These are phyloP conservation scores for Tillus elongatus DNA, from an alignment of 2,888 invertebrate genomes.

Conservation along the genomic window DNA sequence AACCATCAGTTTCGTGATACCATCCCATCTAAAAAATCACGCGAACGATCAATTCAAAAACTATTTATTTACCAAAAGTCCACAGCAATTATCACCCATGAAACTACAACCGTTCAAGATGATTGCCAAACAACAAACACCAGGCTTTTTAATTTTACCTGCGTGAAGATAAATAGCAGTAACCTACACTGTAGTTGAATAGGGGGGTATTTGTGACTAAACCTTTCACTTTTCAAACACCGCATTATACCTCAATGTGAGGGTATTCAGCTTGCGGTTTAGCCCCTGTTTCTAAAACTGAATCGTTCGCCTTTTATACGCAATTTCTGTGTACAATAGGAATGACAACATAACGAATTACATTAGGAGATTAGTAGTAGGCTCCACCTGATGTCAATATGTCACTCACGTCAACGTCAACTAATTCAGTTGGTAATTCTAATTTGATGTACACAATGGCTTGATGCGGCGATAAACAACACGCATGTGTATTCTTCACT, in stretches of 20 bases:
- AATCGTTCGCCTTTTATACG: slow-evolving; percentile 33
- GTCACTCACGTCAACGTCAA: slow-evolving; percentile 26
- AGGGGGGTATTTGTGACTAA: slow-evolving; percentile 27
- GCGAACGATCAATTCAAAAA: too few species aligned
- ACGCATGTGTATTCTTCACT: too few species aligned
- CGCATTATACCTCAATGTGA: slow-evolving; percentile 16
- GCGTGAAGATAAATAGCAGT: slow-evolving; percentile 25
- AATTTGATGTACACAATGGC: too few species aligned
- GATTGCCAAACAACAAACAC: slow-evolving; percentile 23
- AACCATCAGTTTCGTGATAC: too few species aligned
- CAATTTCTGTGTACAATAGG: slow-evolving; percentile 31
- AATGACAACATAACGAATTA: slow-evolving; percentile 40
- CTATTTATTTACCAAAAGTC: too few species aligned
- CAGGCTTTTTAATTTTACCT: slow-evolving; percentile 23
- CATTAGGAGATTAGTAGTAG: slow-evolving; percentile 39
- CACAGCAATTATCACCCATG: too few species aligned
- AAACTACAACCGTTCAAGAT: slow-evolving; percentile 17
- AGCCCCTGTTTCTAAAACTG: slow-evolving; percentile 29
- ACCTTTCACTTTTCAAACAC: slow-evolving; percentile 17
- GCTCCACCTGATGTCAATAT: slow-evolving; percentile 34
- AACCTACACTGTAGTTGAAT: slow-evolving; percentile 22
- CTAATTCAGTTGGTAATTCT: too few species aligned
- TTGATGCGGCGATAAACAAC: too few species aligned
- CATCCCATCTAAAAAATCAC: too few species aligned
- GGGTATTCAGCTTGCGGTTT: slow-evolving; percentile 24